These are phyloP conservation scores for Notodonta dromedarius DNA, from an alignment of 2,888 invertebrate genomes.

Conservation along the genomic window DNA sequence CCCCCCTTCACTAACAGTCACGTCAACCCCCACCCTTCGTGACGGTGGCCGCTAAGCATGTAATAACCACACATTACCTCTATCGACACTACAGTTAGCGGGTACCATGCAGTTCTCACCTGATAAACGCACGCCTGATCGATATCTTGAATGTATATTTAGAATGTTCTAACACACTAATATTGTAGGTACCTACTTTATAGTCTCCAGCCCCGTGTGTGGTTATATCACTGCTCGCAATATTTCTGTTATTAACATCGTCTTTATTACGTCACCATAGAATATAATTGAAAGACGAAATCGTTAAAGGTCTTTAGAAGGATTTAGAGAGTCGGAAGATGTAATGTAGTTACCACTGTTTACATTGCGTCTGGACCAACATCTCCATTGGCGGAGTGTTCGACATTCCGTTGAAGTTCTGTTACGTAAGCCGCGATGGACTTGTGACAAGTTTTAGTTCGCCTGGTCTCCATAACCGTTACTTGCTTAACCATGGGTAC, in stretches of 20 bases:
- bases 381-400: background rate
- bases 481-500: too few species aligned
- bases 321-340: background rate
- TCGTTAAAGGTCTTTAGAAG: background rate
- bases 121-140: background rate
- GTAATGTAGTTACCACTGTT: constrained; percentile 5
- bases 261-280: too few species aligned
- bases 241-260: too few species aligned
- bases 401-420: background rate
- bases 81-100: too few species aligned
- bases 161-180: background rate
- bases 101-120: too few species aligned
- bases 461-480: too few species aligned
- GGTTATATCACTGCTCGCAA: too few species aligned
- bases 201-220: too few species aligned
- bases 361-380: constrained; percentile 13
- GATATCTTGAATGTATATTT: background rate
- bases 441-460: background rate
- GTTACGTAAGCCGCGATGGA: background rate
- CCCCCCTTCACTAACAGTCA: too few species aligned
- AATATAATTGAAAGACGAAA: background rate
- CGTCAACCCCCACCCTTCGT: too few species aligned
- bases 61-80: too few species aligned
- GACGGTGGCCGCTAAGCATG: too few species aligned
- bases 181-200: background rate